Conservation (phyloP, 2,797 vertebrate species). For the Buphagus erythrorhynchus region DNA sequence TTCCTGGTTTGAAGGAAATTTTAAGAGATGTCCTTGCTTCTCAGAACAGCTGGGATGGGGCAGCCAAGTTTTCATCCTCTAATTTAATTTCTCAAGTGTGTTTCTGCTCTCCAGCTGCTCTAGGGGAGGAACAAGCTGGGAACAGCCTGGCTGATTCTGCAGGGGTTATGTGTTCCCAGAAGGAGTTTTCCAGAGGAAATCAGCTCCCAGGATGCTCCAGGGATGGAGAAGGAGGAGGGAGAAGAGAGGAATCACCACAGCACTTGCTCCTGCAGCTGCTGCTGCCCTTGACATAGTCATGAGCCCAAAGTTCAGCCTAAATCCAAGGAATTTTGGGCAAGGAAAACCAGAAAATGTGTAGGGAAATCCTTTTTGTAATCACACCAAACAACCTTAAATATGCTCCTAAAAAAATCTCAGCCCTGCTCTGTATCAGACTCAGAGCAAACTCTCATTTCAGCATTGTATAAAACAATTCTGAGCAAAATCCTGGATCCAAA, state of each 20-base stretch:
- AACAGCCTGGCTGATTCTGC: neutral
- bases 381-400: neutral
- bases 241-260: neutral
- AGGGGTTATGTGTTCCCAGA: neutral
- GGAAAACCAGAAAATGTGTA: accelerated
- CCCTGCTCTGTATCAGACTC: neutral
- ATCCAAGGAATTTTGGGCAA: neutral
- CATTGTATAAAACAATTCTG: accelerated
- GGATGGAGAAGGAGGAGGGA: neutral
- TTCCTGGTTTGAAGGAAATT: neutral
- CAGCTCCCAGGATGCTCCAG: neutral
- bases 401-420: neutral
- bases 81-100: neutral
- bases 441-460: accelerated
- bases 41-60: neutral
- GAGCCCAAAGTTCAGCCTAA: neutral
- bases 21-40: neutral
- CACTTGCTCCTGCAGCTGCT: neutral
- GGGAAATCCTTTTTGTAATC: neutral
- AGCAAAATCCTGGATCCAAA: neutral
- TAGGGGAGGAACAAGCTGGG: neutral
- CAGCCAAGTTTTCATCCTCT: neutral
- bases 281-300: neutral
- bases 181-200: neutral
- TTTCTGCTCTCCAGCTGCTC: neutral